These are phyloP conservation scores for Corythoichthys haematopterus DNA, from an alignment of 2,113 vertebrate genomes.

Conservation along the genomic window DNA sequence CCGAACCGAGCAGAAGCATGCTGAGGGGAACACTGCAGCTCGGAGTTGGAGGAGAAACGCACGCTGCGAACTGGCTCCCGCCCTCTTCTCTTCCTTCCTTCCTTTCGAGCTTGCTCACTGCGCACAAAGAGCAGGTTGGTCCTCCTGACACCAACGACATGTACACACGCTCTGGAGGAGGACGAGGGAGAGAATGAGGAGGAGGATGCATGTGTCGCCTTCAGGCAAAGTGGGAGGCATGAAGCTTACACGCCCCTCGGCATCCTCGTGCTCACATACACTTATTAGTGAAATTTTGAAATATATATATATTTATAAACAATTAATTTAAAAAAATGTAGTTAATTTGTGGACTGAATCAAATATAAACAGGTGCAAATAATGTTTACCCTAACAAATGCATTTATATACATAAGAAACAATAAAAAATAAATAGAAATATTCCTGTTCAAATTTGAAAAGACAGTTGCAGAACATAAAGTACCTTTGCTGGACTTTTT, in stretches of 20 bases:
- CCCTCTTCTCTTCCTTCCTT: conserved; percentile 4
- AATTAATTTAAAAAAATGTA: too few relatives aligned
- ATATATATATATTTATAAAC: too few relatives aligned
- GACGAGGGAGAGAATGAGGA: background rate
- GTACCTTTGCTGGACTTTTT: too few relatives aligned
- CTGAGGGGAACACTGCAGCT: conserved; percentile 7
- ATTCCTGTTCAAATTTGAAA: too few relatives aligned
- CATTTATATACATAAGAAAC: too few relatives aligned
- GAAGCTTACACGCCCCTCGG: conserved; percentile 44
- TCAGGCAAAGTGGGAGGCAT: conserved; percentile 23
- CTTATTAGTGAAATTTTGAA: too few relatives aligned
- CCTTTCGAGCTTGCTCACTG: background rate
- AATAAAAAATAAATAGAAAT: too few relatives aligned
- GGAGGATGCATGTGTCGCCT: conserved; percentile 27
- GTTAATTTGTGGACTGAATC: too few relatives aligned
- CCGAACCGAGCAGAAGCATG: conserved; percentile 3
- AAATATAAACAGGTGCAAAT: too few relatives aligned
- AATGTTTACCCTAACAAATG: too few relatives aligned
- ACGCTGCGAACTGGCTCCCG: conserved; percentile 17
- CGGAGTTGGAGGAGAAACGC: conserved; percentile 10
- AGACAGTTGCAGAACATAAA: too few relatives aligned
- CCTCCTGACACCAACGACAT: conserved; percentile 11
- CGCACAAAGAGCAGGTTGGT: conserved; percentile 12
- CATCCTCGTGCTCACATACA: conserved; percentile 30
- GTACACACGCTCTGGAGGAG: conserved; percentile 14